Evolutionary conservation across 2,113 vertebrate genomes (phyloP).

Genomic region (Panurus biarmicus): DNA sequence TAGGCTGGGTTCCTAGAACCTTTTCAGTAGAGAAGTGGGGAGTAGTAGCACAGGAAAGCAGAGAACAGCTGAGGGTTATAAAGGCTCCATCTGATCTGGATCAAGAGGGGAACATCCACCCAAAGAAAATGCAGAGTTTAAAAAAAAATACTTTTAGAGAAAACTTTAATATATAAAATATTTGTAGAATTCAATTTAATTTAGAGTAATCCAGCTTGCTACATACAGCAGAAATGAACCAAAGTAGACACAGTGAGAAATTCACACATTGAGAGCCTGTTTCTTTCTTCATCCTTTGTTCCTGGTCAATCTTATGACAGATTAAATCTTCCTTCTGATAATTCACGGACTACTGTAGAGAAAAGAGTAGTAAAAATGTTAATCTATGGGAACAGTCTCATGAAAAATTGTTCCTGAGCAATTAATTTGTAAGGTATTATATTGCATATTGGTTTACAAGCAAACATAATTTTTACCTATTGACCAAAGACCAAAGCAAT

Average conservation of each 20-base stretch:
- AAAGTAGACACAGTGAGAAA: neutral
- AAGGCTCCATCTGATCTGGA: neutral
- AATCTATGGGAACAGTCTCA: neutral
- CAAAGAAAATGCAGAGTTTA: neutral
- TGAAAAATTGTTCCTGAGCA: neutral
- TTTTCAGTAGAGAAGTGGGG: neutral
- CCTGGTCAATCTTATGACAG: neutral
- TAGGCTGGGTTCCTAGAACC: neutral
- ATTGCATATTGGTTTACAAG: neutral
- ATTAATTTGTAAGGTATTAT: neutral
- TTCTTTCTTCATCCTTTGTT: neutral
- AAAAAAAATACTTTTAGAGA: neutral
- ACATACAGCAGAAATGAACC: neutral
- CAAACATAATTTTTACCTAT: neutral
- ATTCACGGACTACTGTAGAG: neutral
- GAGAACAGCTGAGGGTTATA: neutral
- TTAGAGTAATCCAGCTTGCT: neutral
- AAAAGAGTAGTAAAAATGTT: neutral
- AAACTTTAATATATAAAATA: neutral
- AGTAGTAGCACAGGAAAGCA: neutral
- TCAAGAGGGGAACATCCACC: neutral
- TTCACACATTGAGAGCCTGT: neutral
- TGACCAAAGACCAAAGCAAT: neutral
- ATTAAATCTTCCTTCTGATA: neutral
- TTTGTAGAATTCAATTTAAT: neutral